Evolutionary conservation across 92 coral and sea anemone species (phyloP), one percentile per base, ranked within the genome.

Genomic region (Phenganax marumi): DNA sequence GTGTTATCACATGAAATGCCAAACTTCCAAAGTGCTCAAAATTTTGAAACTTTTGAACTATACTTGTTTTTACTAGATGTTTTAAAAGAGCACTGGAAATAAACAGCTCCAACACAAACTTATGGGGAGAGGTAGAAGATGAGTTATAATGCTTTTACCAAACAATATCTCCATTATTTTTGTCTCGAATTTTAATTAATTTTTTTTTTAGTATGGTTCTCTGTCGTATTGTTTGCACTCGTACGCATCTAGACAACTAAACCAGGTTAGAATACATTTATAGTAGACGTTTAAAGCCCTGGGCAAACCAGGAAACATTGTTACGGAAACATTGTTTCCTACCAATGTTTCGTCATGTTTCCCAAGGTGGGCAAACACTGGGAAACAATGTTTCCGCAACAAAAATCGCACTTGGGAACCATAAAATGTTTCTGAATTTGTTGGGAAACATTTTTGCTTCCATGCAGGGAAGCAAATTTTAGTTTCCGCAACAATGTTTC

Each of bases 51-150:
- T 17, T 23, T 52, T 79, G 19, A 10, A 33, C 7, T 7, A 14
- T 14, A 16, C 33, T 26, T 51, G 19, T 58, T 25, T 22, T 48
- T 1, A 18, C 13, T 14, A 93, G 98, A 53, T 94, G 98, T 79
- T 94, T 94, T 54, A 94, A 94, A 75, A 85, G 98, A 88, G 97
- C 98, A 17, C 87, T 94, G 68, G 98, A 94, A 84, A 91, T 93
- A 24, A 95, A 94, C 84, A 90, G 95, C 53, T 90, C 97, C 62
- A 94, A 92, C 88, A 92, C 97, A 85, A 94, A 97, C 75, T 77
- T 94, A 75, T 89, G 97, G 89, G 98, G 91, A 90, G 98, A 94
- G 93, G 97, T 92, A 69, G 26, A 86, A 72, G 16, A 6, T 3
- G 52, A 11, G 3, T 68, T 39, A 3, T 23, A 54, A 8, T 2